phyloP scores from a whole-genome alignment of 2,113 vertebrate genomes.

The Hepsetus odoe region DNA sequence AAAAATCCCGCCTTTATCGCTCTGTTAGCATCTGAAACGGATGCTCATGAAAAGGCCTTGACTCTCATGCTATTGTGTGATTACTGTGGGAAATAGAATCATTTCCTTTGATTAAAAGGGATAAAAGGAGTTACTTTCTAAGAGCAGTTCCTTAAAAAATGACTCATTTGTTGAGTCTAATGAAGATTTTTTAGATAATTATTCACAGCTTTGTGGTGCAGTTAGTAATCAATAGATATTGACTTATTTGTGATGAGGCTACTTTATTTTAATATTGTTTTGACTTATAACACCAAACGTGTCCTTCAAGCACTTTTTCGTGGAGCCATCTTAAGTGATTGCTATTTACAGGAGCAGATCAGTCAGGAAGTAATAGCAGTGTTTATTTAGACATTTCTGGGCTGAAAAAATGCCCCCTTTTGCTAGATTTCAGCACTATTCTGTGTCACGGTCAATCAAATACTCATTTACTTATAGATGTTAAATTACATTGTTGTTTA shows the following conservation, averaged over 20 bases:
- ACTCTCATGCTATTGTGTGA: no score
- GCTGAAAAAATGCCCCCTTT: neutral
- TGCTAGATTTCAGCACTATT: neutral
- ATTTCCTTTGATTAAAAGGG: no score
- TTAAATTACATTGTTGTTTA: neutral
- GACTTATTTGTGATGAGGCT: conserved; percentile 6
- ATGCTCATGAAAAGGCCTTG: no score
- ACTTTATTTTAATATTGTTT: neutral
- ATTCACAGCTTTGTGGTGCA: no score
- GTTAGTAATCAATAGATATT: no score
- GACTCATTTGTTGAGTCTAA: no score
- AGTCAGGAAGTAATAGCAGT: neutral
- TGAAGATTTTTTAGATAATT: no score
- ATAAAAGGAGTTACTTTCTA: no score
- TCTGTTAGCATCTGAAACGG: no score
- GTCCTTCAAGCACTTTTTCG: neutral
- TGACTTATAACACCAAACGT: neutral
- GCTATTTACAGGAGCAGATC: neutral
- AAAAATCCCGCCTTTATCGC: no score
- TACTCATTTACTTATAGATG: neutral
- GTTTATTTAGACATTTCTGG: neutral
- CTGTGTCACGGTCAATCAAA: neutral
- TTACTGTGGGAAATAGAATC: no score
- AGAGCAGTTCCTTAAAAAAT: no score
- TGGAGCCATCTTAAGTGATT: neutral